A percentile compares a stretch with the other conserved stretches of the same genome.
These are phyloP conservation scores for Thamnophis elegans DNA, from an alignment of 2,797 vertebrate genomes.

Conservation along the genomic window DNA sequence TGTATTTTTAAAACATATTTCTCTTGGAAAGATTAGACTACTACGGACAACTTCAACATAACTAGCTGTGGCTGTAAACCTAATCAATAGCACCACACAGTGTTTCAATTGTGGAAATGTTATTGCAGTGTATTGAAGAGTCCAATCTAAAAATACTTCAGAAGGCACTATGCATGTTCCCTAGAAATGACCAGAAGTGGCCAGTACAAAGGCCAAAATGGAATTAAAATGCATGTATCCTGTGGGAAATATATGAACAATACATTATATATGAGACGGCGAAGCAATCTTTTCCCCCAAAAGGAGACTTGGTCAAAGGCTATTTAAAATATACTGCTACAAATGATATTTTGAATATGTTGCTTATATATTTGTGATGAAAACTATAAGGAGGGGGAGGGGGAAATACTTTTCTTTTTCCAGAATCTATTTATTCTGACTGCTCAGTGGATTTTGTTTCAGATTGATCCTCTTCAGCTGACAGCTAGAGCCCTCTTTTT, in stretches of 20 bases:
- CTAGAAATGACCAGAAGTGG: not conserved
- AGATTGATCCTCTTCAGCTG: not conserved
- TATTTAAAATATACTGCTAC: not conserved
- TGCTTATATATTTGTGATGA: not conserved
- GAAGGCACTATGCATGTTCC: not conserved
- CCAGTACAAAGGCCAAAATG: not conserved
- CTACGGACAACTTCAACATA: not conserved
- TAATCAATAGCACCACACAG: constrained; percentile 28
- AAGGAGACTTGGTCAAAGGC: not conserved
- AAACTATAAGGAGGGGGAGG: not conserved
- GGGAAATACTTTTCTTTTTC: not conserved
- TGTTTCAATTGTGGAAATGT: constrained; percentile 1
- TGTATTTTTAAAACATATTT: not conserved
- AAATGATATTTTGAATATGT: too few species aligned
- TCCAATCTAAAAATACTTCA: not conserved
- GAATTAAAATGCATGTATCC: not conserved
- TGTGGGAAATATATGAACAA: not conserved
- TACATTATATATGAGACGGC: not conserved
- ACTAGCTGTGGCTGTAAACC: not conserved
- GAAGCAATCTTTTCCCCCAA: not conserved
- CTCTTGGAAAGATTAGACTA: not conserved
- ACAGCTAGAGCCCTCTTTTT: not conserved
- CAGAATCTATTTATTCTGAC: not conserved
- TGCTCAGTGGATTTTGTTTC: not conserved
- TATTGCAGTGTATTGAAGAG: not conserved